These are phyloP conservation scores for Maniola jurtina DNA, from an alignment of 1,140 invertebrate genomes.

Conservation along the genomic window DNA sequence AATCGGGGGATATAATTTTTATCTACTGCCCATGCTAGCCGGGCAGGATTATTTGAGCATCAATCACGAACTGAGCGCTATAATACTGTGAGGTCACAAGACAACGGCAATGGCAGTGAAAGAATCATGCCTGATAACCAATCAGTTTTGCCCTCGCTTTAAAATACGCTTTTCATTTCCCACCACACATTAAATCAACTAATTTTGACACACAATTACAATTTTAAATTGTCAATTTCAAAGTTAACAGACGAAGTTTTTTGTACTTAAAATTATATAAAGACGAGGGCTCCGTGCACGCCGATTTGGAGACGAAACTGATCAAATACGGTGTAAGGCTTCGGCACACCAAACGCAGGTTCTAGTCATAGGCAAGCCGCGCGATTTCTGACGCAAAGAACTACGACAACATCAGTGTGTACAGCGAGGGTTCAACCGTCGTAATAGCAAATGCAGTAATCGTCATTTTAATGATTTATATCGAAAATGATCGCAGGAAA, in stretches of 20 bases:
- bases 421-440: too few relatives aligned
- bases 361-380: not conserved
- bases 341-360: not conserved
- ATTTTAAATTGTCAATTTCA: not conserved
- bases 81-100: constrained; percentile 28
- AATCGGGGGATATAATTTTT: too few relatives aligned
- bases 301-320: constrained; percentile 7
- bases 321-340: not conserved
- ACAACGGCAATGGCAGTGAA: constrained; percentile 21
- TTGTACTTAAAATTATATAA: constrained; percentile 9
- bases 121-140: constrained; percentile 1
- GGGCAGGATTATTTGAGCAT: constrained; percentile 21
- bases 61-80: constrained; percentile 15
- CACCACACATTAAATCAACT: not conserved
- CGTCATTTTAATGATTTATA: too few relatives aligned
- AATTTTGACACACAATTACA: constrained; percentile 13
- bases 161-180: not conserved
- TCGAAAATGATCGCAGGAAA: too few relatives aligned
- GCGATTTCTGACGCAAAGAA: not conserved
- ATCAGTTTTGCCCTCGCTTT: constrained; percentile 26
- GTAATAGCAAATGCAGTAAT: too few relatives aligned
- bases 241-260: not conserved
- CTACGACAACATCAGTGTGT: not conserved
- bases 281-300: not conserved
- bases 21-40: too few relatives aligned